These are phyloP conservation scores for Marmota monax DNA, from an alignment of 2,113 vertebrate species.

Conservation along the genomic window DNA sequence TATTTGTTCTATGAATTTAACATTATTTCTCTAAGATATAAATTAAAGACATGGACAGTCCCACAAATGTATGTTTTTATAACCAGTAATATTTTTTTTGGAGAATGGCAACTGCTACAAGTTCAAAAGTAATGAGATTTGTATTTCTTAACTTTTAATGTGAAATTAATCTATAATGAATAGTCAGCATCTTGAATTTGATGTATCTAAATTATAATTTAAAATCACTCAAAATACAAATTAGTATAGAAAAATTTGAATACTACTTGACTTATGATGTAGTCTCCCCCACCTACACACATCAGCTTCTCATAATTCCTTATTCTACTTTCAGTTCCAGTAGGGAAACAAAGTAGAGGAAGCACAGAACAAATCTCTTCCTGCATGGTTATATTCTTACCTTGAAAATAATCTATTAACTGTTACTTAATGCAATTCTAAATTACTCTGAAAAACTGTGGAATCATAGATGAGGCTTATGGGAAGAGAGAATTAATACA, in stretches of 20 bases:
- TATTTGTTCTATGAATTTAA: conserved; percentile 38
- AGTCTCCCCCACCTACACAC: background rate
- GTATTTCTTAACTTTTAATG: conserved; percentile 56
- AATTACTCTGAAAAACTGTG: conserved; percentile 62
- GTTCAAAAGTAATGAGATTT: conserved; percentile 19
- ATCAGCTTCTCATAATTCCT: conserved; percentile 78
- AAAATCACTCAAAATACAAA: conserved; percentile 49
- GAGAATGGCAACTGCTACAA: background rate
- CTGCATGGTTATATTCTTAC: conserved; percentile 73
- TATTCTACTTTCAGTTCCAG: conserved; percentile 73
- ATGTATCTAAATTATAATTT: conserved; percentile 41
- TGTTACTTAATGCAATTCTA: conserved; percentile 69
- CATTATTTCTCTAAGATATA: conserved; percentile 29
- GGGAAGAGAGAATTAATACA: conserved; percentile 68
- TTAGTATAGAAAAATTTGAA: conserved; percentile 74
- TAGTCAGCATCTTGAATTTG: conserved; percentile 42
- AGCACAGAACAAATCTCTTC: conserved; percentile 34
- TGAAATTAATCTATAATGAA: conserved; percentile 40
- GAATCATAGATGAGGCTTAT: conserved; percentile 69
- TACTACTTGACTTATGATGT: conserved; percentile 41
- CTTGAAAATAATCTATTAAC: conserved; percentile 60
- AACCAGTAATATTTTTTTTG: background rate
- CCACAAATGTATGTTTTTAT: conserved; percentile 3
- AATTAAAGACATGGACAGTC: background rate
- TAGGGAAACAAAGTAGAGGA: conserved; percentile 72